These are phyloP conservation scores for Mormyrus hasselquistii DNA, from an alignment of 2,797 vertebrate species.

Conservation along the genomic window DNA sequence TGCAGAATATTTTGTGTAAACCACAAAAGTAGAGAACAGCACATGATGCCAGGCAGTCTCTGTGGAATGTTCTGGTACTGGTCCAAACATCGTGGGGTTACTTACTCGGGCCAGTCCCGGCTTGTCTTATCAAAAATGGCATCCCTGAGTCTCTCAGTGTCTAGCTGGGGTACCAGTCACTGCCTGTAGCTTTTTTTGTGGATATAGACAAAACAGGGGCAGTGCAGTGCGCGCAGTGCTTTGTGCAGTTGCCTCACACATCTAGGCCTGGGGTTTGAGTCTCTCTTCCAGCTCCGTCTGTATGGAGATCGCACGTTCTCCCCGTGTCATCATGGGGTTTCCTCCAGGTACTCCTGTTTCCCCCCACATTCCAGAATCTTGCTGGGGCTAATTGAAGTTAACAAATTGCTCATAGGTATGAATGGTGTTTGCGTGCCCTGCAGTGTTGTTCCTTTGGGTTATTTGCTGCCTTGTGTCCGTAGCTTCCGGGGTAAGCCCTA, in stretches of 20 bases:
- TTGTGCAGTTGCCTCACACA: not conserved
- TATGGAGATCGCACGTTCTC: not conserved
- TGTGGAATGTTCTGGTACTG: not conserved
- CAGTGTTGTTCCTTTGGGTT: not conserved
- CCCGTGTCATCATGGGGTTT: not conserved
- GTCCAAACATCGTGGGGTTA: not conserved
- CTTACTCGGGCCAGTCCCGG: not conserved
- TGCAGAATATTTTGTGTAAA: not conserved
- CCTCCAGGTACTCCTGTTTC: not conserved
- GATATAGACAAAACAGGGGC: not conserved
- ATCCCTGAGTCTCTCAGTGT: not conserved
- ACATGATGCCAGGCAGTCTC: not conserved
- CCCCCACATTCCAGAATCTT: not conserved
- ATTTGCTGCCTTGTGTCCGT: not conserved
- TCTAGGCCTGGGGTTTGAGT: not conserved
- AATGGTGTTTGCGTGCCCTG: not conserved
- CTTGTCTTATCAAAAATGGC: not conserved
- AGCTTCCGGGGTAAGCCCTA: not conserved
- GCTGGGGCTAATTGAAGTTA: not conserved
- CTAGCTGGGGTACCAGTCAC: constrained; percentile 14
- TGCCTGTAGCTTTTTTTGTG: not conserved
- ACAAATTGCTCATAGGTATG: not conserved
- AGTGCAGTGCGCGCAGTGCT: not conserved
- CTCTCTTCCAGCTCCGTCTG: not conserved
- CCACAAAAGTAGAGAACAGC: not conserved